Evolutionary conservation across 2,797 vertebrate species (phyloP).

Genomic region (Naso thynnoides): DNA sequence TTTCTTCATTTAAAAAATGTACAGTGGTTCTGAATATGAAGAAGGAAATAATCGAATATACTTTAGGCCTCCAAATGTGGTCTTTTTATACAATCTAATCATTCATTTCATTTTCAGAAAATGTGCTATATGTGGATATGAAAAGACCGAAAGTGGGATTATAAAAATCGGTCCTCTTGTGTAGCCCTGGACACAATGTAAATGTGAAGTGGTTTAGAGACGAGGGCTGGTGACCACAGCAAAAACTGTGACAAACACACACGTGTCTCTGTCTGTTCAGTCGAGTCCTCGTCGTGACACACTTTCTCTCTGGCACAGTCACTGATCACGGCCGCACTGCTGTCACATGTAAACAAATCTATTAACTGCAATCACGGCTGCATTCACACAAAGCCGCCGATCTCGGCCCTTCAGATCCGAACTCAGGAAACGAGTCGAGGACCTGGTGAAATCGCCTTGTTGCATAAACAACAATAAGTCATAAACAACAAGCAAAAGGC

Average conservation of each 20-base stretch:
- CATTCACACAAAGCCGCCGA: not conserved
- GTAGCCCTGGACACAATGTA: too few species aligned
- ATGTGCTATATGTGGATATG: too few species aligned
- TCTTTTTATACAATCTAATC: too few species aligned
- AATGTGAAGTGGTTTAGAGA: not conserved
- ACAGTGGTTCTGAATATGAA: too few species aligned
- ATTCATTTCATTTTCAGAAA: too few species aligned
- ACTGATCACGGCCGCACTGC: not conserved
- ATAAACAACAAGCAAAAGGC: conserved; percentile 50
- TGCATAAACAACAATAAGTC: conserved; percentile 62
- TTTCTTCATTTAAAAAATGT: too few species aligned
- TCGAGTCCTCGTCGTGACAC: conserved; percentile 55
- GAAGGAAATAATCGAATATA: too few species aligned
- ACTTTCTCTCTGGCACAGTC: conserved; percentile 54
- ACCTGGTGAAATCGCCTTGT: conserved; percentile 34
- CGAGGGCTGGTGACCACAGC: not conserved
- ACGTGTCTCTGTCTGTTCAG: conserved; percentile 6
- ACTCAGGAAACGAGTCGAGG: conserved; percentile 7
- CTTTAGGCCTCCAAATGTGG: too few species aligned
- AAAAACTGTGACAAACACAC: conserved; percentile 20
- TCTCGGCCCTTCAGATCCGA: not conserved
- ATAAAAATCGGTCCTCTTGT: too few species aligned
- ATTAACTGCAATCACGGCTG: conserved; percentile 1
- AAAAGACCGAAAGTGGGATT: too few species aligned
- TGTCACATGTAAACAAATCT: conserved; percentile 35